phyloP scores from a whole-genome alignment of 2,113 vertebrate genomes.

The Crotalus horridus region DNA sequence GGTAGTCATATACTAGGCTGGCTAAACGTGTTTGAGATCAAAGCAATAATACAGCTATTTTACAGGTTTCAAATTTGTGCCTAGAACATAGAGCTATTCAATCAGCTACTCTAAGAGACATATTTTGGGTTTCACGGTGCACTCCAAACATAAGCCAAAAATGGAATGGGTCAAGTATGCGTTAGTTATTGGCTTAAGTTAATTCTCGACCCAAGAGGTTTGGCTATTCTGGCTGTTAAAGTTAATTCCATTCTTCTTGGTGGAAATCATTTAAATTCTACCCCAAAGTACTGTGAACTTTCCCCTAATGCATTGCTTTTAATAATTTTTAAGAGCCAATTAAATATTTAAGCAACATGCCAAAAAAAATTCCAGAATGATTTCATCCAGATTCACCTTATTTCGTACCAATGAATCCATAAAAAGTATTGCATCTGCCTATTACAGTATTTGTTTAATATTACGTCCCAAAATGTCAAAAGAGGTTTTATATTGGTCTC shows the following conservation, averaged over 20 bases:
- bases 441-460: neutral
- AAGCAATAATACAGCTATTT: neutral
- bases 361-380: neutral
- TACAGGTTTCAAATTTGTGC: neutral
- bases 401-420: neutral
- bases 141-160: neutral
- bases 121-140: neutral
- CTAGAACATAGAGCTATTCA: neutral
- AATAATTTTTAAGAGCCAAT: neutral
- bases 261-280: neutral
- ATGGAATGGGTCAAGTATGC: neutral
- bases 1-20: neutral
- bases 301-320: neutral
- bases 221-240: neutral
- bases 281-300: neutral
- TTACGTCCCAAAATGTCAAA: neutral
- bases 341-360: neutral
- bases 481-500: neutral
- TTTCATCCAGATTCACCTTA: neutral
- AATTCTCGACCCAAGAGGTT: neutral
- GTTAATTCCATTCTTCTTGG: neutral
- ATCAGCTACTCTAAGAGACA: neutral
- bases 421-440: neutral
- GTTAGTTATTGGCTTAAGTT: neutral
- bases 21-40: neutral